Conservation (phyloP, 2,888 invertebrate genomes). For the Catocala sponsa region DNA sequence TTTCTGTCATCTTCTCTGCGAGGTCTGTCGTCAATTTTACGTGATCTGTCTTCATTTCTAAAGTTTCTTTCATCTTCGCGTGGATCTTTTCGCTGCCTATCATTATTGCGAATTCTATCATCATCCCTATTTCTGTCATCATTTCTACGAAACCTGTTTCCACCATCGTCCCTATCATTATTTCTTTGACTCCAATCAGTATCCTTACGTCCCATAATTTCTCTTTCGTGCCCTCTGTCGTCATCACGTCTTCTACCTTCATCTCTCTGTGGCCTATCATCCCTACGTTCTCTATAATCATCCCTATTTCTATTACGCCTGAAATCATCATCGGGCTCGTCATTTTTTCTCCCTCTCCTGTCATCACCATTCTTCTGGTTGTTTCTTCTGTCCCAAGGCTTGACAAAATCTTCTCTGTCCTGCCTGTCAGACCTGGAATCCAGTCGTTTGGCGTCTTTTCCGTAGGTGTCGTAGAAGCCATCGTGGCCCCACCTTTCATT, state of each 20-base stretch:
- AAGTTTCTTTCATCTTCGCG: constrained; percentile 35
- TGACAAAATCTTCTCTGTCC: constrained; percentile 61
- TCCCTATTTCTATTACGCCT: constrained; percentile 17
- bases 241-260: constrained; percentile 21
- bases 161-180: constrained; percentile 11
- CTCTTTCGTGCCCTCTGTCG: not conserved
- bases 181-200: constrained; percentile 15
- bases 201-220: constrained; percentile 14
- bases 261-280: constrained; percentile 22
- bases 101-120: constrained; percentile 9
- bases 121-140: constrained; percentile 16
- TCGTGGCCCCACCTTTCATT: constrained; percentile 81
- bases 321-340: constrained; percentile 22
- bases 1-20: constrained; percentile 25
- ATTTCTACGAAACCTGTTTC: constrained; percentile 14
- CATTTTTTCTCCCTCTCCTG: constrained; percentile 20
- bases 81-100: constrained; percentile 33
- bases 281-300: constrained; percentile 15
- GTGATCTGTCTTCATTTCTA: constrained; percentile 27
- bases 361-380: constrained; percentile 44
- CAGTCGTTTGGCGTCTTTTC: constrained; percentile 69
- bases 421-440: constrained; percentile 59
- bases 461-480: constrained; percentile 81
- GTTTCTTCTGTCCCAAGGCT: constrained; percentile 55
- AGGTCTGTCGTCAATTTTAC: constrained; percentile 23